Evolutionary conservation across 1,140 invertebrate species (phyloP), one percentile per base, ranked within the genome.

Genomic region (Sycophila sp.): DNA sequence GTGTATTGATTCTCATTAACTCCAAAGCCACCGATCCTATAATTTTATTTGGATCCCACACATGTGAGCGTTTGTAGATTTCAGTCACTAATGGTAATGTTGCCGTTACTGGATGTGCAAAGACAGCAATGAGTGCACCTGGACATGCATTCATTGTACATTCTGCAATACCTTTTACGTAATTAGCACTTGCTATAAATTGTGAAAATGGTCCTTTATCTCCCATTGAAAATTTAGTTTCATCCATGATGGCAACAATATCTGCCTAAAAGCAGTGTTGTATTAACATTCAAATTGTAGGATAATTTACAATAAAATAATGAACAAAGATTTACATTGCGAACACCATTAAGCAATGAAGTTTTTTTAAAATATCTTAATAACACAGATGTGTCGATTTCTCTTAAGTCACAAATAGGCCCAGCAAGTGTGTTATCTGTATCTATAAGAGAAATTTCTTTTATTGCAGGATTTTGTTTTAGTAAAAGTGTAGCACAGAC

Each of bases 241-340:
- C 78, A 45, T 85, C 81, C 81, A 85, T 79, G 32, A 85, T 67
- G 19, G 80, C 83, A 19, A 84, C 72, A 28, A 85, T 78, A 42
- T 83, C 77, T 45, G 75, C 53, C 81, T 85, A 49, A 32, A 66
- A 59, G 69, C 11, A 36, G 17, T 65, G 47, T 64, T 58, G 49
- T 34, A 60, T 47, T 63, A 17, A 8, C 34, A 55, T 30, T 22
- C 10, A 62, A 30, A 36, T 36, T 42, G 34, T 55, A 32, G 47
- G 36, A 68, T 32, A 56, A 56, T 45, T 56, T 56, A 11, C 30
- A 28, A n/a, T n/a, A 7, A 17, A 71, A 62, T 45, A 13, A 56
- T 36, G 24, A 73, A 71, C 73, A n/a, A n/a, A n/a, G n/a, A n/a
- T n/a, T 55, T 75, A 80, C 75, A 47, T 83, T 58, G 49, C 58